Conservation (phyloP, 2,888 invertebrate species). For the Euphydryas editha region DNA sequence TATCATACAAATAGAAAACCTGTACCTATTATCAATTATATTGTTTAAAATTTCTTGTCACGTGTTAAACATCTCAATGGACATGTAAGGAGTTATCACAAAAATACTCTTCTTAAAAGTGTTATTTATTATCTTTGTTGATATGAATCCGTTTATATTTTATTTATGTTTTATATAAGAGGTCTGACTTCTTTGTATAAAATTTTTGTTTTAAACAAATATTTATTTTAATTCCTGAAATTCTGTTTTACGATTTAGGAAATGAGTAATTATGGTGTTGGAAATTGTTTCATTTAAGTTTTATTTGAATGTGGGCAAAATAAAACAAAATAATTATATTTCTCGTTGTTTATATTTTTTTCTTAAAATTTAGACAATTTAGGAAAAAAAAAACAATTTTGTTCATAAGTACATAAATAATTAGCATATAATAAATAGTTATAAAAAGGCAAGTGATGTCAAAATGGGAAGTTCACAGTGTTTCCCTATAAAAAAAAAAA, state of each 20-base stretch:
- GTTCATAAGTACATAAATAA: slow-evolving; percentile 69
- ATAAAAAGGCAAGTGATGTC: slow-evolving; percentile 67
- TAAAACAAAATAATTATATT: slow-evolving; percentile 46
- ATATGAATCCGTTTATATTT: no score
- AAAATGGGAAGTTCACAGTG: slow-evolving; percentile 42
- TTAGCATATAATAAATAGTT: slow-evolving; percentile 73
- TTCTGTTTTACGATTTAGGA: slow-evolving; percentile 23
- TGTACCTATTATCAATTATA: no score
- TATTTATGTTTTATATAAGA: no score
- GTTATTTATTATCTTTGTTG: no score
- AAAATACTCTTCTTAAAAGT: no score
- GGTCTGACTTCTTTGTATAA: not conserved
- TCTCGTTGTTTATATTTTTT: slow-evolving; percentile 73
- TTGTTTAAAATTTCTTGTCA: no score
- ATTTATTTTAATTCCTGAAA: slow-evolving; percentile 6
- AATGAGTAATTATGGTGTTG: slow-evolving; percentile 39
- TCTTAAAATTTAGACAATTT: slow-evolving; percentile 74
- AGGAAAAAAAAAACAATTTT: slow-evolving; percentile 56
- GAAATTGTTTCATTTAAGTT: slow-evolving; percentile 14
- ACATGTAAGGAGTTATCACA: no score
- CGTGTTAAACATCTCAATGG: no score
- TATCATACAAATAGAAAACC: no score
- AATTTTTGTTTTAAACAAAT: not conserved
- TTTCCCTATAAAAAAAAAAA: slow-evolving; percentile 39
- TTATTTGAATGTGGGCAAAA: not conserved